phyloP scores from a whole-genome alignment of 2,797 vertebrate species.

The Echiichthys vipera region DNA sequence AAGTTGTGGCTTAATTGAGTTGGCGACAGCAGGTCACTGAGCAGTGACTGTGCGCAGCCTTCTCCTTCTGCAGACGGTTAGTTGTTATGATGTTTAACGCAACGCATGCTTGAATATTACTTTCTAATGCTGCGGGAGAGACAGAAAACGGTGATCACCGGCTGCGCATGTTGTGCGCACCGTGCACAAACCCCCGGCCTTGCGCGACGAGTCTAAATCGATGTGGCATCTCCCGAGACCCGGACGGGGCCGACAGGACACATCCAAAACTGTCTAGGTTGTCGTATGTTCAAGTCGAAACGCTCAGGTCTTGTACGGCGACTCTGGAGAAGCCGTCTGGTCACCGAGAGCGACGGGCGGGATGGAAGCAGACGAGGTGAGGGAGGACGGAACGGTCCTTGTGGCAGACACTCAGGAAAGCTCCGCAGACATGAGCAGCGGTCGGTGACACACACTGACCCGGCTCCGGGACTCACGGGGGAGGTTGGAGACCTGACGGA shows the following conservation, averaged over 20 bases:
- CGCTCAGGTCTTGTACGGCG: conserved; percentile 98
- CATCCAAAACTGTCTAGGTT: conserved; percentile 84
- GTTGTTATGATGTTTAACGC: conserved; percentile 73
- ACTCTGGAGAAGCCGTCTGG: conserved; percentile 97
- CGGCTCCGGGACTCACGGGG: conserved; percentile 71
- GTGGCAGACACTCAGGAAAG: conserved; percentile 81
- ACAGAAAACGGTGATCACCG: conserved; percentile 73
- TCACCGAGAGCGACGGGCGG: conserved; percentile 86
- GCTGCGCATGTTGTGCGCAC: conserved; percentile 82
- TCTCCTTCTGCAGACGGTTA: conserved; percentile 32
- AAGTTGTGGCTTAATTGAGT: conserved; percentile 72
- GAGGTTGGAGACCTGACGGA: conserved; percentile 65
- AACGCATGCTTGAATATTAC: conserved; percentile 56
- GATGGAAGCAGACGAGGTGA: conserved; percentile 85
- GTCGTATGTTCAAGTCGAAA: conserved; percentile 99
- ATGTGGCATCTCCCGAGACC: conserved; percentile 79
- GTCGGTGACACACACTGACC: conserved; percentile 79
- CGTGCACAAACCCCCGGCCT: conserved; percentile 73
- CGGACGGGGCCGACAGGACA: conserved; percentile 81
- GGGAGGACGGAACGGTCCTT: conserved; percentile 71
- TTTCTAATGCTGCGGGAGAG: conserved; percentile 82
- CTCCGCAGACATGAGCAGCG: conserved; percentile 82
- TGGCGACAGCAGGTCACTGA: conserved; percentile 64
- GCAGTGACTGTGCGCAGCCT: conserved; percentile 58
- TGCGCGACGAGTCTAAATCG: conserved; percentile 76